A percentile compares a stretch with the other conserved stretches of the same genome.
Conservation (phyloP, 2,113 vertebrate genomes). For the Brachyhypopomus gauderio region DNA sequence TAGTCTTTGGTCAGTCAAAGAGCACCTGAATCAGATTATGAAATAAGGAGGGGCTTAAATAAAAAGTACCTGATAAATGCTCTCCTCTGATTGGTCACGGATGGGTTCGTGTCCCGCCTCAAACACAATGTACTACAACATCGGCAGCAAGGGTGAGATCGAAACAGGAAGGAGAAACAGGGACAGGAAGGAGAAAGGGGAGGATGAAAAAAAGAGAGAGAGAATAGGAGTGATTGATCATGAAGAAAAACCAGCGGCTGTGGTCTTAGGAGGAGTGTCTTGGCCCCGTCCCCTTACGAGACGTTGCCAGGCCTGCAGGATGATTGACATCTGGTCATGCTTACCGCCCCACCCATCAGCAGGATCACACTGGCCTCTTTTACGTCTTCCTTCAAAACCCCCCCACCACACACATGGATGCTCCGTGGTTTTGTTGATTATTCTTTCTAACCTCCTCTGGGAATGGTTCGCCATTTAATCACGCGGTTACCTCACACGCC, state of each 20-base stretch:
- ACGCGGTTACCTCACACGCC: not conserved
- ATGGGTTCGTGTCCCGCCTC: slow-evolving; percentile 99
- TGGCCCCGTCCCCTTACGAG: slow-evolving; percentile 30
- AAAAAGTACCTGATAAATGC: slow-evolving; percentile 98
- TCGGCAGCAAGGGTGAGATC: slow-evolving; percentile 79
- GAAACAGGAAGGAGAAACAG: slow-evolving; percentile 55
- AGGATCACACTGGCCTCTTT: not conserved
- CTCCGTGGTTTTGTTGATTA: not conserved
- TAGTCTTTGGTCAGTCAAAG: not conserved
- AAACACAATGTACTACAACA: slow-evolving; percentile 99
- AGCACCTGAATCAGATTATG: slow-evolving; percentile 56
- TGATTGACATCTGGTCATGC: slow-evolving; percentile 42
- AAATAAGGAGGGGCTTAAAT: slow-evolving; percentile 47
- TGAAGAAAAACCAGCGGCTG: slow-evolving; percentile 60
- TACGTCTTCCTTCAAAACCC: not conserved
- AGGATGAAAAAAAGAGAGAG: slow-evolving; percentile 64
- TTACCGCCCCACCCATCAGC: slow-evolving; percentile 29
- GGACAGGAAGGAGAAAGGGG: slow-evolving; percentile 51
- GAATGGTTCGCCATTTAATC: not conserved
- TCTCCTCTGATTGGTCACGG: slow-evolving; percentile 98
- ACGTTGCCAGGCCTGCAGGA: not conserved
- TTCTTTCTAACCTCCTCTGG: not conserved
- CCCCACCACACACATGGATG: not conserved
- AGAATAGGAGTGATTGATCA: slow-evolving; percentile 72
- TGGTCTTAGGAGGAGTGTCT: slow-evolving; percentile 30